Evolutionary conservation across 2,797 vertebrate species (phyloP), one percentile per base, ranked within the genome.

Genomic region (Melopsittacus undulatus): DNA sequence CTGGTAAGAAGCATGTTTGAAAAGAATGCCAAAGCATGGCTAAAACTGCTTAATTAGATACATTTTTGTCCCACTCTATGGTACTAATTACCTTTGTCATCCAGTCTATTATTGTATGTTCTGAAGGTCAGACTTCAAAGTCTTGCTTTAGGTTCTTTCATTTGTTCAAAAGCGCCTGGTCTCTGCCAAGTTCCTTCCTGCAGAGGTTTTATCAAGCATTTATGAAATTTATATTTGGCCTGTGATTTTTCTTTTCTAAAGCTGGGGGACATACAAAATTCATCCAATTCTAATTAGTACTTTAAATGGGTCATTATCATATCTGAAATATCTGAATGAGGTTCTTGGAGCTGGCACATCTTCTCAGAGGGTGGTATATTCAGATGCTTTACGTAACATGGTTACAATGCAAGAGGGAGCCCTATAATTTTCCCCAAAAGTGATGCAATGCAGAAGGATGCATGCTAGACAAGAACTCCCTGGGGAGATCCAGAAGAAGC

Each of bases 261-360:
- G 83, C 51, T 79, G 23, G 29, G 45, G 20, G 64, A 92, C 74
- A 89, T 69, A 74, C 30, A 78, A 94, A 92, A 89, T 52, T 80
- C 81, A 94, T 95, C 24, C 64, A 90, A 27, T 86, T 93, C 97
- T 95, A 96, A 95, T 94, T 92, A 85, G 69, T 70, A 75, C 59
- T 91, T 94, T 93, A 95, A 97, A 96, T 94, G 66, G 91, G 70
- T 82, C 73, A 80, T 95, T 96, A 90, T 75, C 59, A 54, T 87
- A 94, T 94, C 89, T 89, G 90, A 96, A 91, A 92, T 91, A 87
- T 83, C 83, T 85, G 83, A 83, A 86, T 86, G 52, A 74, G 69
- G 34, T 70, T 93, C 79, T 92, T 77, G 69, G 86, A 94, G 49
- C 46, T 74, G 67, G 67, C n/a, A 82, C 17, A 40, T 80, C 56